Conservation (phyloP, 2,113 vertebrate species). For the Corythaeola cristata region DNA sequence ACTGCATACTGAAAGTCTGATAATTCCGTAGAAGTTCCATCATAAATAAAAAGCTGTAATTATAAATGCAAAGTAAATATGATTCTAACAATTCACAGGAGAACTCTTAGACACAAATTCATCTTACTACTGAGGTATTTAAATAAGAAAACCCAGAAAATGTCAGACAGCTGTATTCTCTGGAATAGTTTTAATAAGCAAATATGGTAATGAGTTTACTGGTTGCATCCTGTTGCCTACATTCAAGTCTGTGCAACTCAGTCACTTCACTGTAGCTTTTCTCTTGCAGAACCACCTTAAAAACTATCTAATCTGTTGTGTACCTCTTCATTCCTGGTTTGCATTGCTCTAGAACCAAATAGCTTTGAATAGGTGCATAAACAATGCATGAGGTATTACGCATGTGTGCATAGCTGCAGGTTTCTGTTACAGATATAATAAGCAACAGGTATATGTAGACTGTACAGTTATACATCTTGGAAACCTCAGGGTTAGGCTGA, state of each 20-base stretch:
- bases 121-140: background rate
- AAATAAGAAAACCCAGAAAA: background rate
- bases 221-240: background rate
- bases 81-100: background rate
- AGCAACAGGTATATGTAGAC: background rate
- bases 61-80: conserved; percentile 10
- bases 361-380: background rate
- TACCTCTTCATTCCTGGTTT: background rate
- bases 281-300: background rate
- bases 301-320: background rate
- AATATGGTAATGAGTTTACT: background rate
- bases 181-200: background rate
- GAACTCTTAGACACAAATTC: background rate
- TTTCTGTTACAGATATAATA: conserved; percentile 5
- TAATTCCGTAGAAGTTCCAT: background rate
- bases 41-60: background rate
- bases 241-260: background rate
- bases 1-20: background rate
- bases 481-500: conserved; percentile 32
- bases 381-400: background rate
- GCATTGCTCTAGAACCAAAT: background rate
- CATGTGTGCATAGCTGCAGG: background rate
- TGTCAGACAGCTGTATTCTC: background rate
- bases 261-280: background rate
- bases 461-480: background rate